phyloP scores from a whole-genome alignment of 2,797 vertebrate genomes.

The Girardinus metallicus region DNA sequence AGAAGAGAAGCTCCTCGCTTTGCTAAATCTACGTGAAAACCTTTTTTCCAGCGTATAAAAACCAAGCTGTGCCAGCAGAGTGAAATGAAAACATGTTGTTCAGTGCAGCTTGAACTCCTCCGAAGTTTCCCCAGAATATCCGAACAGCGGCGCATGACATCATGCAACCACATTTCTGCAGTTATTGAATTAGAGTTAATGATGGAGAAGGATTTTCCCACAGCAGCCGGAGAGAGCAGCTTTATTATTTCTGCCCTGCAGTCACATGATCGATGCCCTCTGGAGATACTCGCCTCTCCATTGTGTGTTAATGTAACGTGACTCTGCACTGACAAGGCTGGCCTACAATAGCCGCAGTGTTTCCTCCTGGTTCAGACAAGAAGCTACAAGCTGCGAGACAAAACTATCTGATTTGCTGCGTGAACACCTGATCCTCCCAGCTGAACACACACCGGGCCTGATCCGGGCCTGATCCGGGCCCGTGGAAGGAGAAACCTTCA shows the following conservation, averaged over 20 bases:
- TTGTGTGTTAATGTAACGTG: slow-evolving; percentile 47
- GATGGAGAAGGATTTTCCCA: slow-evolving; percentile 39
- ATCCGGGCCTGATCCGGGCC: not conserved
- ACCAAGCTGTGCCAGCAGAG: not conserved
- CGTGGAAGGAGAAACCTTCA: slow-evolving; percentile 2
- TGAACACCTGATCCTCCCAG: slow-evolving; percentile 29
- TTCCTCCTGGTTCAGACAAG: slow-evolving; percentile 49
- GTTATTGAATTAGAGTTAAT: slow-evolving; percentile 17
- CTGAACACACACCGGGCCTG: not conserved
- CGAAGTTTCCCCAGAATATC: not conserved
- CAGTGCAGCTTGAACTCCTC: not conserved
- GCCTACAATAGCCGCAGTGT: slow-evolving; percentile 50
- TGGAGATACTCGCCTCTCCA: slow-evolving; percentile 26
- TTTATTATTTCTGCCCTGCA: slow-evolving; percentile 33
- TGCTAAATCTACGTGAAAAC: too few relatives aligned
- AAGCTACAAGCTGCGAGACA: slow-evolving; percentile 54
- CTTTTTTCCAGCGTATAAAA: not conserved
- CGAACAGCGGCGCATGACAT: not conserved
- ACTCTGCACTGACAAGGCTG: slow-evolving; percentile 37
- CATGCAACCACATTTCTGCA: not conserved
- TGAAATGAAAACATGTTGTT: not conserved
- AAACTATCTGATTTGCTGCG: slow-evolving; percentile 54
- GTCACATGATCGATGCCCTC: slow-evolving; percentile 41
- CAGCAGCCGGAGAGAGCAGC: slow-evolving; percentile 30
- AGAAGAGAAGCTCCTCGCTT: too few relatives aligned